Conservation (phyloP, 2,797 vertebrate species). For the Psittacula derbiana region DNA sequence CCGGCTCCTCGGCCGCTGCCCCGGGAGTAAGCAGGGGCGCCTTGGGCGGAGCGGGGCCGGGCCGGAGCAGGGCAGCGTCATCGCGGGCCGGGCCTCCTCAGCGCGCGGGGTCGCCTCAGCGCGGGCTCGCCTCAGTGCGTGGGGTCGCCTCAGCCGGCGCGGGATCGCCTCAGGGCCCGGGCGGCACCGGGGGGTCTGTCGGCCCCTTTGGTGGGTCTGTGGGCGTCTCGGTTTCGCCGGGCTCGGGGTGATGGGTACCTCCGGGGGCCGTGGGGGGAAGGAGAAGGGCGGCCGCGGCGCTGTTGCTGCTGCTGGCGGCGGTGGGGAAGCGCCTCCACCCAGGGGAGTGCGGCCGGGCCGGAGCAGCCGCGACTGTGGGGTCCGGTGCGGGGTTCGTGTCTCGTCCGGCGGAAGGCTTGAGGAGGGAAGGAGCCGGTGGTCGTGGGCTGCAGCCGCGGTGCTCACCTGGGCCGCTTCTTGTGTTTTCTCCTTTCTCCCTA, state of each 20-base stretch:
- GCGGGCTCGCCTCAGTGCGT: not conserved
- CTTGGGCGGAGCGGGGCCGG: not conserved
- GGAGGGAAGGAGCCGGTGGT: not conserved
- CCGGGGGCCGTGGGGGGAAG: no score
- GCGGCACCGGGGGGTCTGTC: not conserved
- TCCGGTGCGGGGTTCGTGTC: not conserved
- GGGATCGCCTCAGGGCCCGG: not conserved
- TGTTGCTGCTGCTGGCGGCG: not conserved
- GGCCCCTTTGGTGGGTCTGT: no score
- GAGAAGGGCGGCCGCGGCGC: not conserved
- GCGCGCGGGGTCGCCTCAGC: not conserved
- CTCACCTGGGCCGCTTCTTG: not conserved
- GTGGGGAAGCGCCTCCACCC: not conserved
- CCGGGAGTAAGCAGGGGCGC: not conserved
- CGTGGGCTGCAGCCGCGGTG: not conserved
- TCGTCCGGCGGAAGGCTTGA: fast-evolving
- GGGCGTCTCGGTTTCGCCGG: not conserved
- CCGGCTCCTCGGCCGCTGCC: not conserved
- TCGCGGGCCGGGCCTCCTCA: not conserved
- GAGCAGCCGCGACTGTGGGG: not conserved
- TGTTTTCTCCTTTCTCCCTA: not conserved
- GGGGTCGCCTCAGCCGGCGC: not conserved
- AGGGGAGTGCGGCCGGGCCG: not conserved
- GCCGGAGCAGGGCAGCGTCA: no score
- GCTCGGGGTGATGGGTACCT: no score